Evolutionary conservation across 2,888 invertebrate genomes (phyloP).

Genomic region (Tupiocoris notatus): DNA sequence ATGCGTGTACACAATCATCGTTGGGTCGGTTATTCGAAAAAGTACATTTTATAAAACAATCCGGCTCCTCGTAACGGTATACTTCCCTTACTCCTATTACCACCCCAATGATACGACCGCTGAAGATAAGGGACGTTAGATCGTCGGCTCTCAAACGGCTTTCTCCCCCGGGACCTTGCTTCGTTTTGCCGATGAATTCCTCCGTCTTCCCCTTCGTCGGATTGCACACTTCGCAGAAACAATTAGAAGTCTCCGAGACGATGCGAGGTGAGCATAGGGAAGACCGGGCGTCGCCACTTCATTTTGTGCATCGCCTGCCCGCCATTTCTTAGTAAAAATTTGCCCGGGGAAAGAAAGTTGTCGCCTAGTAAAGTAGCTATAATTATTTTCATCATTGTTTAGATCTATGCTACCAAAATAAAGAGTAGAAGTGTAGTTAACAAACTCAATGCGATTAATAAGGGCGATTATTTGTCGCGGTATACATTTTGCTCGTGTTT

Average conservation of each 20-base stretch:
- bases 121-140: neutral
- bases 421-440: too few species aligned
- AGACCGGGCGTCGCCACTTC: conserved; percentile 20
- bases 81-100: conserved; percentile 24
- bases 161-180: neutral
- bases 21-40: too few species aligned
- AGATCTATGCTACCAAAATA: too few species aligned
- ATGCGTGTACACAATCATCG: too few species aligned
- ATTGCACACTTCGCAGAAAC: conserved; percentile 31
- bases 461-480: too few species aligned
- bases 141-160: neutral
- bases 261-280: neutral
- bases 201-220: conserved; percentile 1
- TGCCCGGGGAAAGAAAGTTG: neutral
- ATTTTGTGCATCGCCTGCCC: conserved; percentile 4
- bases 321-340: neutral
- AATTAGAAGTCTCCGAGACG: conserved; percentile 14
- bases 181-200: conserved; percentile 20
- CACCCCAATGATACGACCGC: conserved; percentile 10
- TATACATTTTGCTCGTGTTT: too few species aligned
- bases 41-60: conserved; percentile 15
- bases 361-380: neutral
- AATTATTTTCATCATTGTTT: neutral
- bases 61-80: conserved; percentile 27
- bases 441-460: too few species aligned